phyloP scores from a whole-genome alignment of 2,888 invertebrate genomes.

The Dolichomitus sp. region DNA sequence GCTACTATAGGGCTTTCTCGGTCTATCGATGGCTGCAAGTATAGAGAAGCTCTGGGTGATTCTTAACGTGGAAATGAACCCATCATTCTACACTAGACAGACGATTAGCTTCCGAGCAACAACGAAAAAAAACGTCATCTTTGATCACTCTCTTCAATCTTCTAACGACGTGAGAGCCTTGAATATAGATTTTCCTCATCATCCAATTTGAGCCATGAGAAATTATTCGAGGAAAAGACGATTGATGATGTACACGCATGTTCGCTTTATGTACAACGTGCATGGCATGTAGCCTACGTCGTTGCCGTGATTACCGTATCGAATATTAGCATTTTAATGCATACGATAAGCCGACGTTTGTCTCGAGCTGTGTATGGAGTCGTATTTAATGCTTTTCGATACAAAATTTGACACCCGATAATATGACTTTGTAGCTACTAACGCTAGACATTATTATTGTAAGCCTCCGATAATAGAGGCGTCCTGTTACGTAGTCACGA shows the following conservation, averaged over 20 bases:
- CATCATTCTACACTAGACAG: constrained; percentile 54
- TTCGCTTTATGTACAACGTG: too few relatives aligned
- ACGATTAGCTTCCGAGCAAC: constrained; percentile 28
- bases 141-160: constrained; percentile 35
- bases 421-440: constrained; percentile 17
- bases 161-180: constrained; percentile 5
- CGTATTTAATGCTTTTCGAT: constrained; percentile 34
- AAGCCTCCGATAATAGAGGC: constrained; percentile 24
- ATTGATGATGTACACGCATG: constrained; percentile 28
- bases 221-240: constrained; percentile 19
- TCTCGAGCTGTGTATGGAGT: neutral
- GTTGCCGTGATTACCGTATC: constrained; percentile 47
- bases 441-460: constrained; percentile 31
- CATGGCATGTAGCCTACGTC: constrained; percentile 37
- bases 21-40: constrained; percentile 24
- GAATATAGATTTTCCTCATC: constrained; percentile 18
- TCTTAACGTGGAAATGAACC: constrained; percentile 56
- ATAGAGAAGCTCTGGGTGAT: constrained; percentile 39
- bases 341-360: constrained; percentile 7
- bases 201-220: constrained; percentile 37
- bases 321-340: constrained; percentile 48
- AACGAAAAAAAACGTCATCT: constrained; percentile 5
- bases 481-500: constrained; percentile 38
- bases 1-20: neutral
- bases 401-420: constrained; percentile 42